phyloP scores from a whole-genome alignment of 2,888 invertebrate genomes.

The Perizoma flavofasciatum region DNA sequence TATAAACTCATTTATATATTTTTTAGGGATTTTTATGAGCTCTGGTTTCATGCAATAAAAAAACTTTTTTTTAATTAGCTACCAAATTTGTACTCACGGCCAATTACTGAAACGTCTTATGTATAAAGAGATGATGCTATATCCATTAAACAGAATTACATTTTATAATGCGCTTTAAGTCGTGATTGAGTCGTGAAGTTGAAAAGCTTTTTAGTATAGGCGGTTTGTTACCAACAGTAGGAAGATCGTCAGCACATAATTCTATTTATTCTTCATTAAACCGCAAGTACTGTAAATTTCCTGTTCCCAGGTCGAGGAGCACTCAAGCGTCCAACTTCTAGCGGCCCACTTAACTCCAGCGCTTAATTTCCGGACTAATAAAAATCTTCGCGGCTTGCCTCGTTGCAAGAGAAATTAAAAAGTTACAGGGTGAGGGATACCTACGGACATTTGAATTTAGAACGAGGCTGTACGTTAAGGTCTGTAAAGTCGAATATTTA shows the following conservation, averaged over 20 bases:
- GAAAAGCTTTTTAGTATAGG: too few relatives aligned
- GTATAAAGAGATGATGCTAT: too few relatives aligned
- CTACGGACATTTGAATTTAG: conserved; percentile 20
- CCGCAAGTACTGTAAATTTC: conserved; percentile 28
- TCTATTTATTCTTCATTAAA: conserved; percentile 16
- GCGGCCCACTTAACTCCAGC: conserved; percentile 35
- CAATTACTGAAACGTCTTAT: too few relatives aligned
- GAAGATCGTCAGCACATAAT: not conserved
- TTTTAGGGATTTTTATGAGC: too few relatives aligned
- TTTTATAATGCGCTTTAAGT: too few relatives aligned
- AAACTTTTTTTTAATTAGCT: too few relatives aligned
- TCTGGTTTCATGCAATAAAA: too few relatives aligned
- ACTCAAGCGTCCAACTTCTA: conserved; percentile 25
- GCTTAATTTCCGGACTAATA: conserved; percentile 41
- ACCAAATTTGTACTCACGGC: too few relatives aligned
- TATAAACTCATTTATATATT: too few relatives aligned
- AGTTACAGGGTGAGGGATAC: conserved; percentile 27
- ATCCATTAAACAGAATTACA: too few relatives aligned
- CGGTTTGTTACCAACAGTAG: too few relatives aligned
- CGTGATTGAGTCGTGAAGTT: too few relatives aligned
- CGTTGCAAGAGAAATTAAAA: conserved; percentile 40
- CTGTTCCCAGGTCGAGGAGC: conserved; percentile 16
- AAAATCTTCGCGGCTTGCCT: conserved; percentile 37
- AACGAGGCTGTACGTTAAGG: not conserved
- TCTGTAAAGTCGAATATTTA: not conserved